Evolutionary conservation across 2,797 vertebrate species (phyloP).

Genomic region (Sebastes glaucus): DNA sequence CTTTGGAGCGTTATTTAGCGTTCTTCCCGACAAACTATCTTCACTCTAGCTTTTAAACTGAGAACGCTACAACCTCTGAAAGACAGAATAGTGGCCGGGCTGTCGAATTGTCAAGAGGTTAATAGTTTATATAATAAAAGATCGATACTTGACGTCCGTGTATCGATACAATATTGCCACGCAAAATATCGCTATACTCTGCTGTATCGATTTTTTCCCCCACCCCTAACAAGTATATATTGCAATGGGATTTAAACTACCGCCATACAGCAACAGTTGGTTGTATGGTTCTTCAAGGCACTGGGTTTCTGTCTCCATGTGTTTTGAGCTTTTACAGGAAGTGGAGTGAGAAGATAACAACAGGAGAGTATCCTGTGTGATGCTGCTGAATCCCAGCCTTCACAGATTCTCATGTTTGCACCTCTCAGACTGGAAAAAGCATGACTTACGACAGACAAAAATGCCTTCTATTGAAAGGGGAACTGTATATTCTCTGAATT

Average conservation of each 20-base stretch:
- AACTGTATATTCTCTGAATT: background rate
- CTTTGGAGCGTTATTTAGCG: too few relatives aligned
- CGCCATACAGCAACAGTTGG: background rate
- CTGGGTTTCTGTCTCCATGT: conserved; percentile 1
- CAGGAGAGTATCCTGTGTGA: conserved; percentile 37
- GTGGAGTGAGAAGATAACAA: conserved; percentile 45
- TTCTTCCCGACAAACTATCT: too few relatives aligned
- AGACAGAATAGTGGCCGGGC: too few relatives aligned
- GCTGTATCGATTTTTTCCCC: too few relatives aligned
- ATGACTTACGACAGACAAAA: background rate
- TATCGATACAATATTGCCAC: too few relatives aligned
- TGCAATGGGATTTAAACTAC: background rate
- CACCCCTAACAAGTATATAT: too few relatives aligned
- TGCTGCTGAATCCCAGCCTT: background rate
- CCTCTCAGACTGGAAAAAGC: background rate
- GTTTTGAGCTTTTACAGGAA: conserved; percentile 44
- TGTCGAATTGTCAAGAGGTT: too few relatives aligned
- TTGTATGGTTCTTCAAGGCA: background rate
- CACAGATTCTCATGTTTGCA: background rate
- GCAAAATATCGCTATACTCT: too few relatives aligned
- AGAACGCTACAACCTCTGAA: too few relatives aligned
- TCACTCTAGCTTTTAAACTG: too few relatives aligned
- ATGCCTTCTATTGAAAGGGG: background rate
- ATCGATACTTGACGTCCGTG: too few relatives aligned
- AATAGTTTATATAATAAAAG: too few relatives aligned